Evolutionary conservation across 35 echinoderm and acorn worm species (phyloP), one percentile per base, ranked within the genome.

Genomic region (Anneissia japonica): DNA sequence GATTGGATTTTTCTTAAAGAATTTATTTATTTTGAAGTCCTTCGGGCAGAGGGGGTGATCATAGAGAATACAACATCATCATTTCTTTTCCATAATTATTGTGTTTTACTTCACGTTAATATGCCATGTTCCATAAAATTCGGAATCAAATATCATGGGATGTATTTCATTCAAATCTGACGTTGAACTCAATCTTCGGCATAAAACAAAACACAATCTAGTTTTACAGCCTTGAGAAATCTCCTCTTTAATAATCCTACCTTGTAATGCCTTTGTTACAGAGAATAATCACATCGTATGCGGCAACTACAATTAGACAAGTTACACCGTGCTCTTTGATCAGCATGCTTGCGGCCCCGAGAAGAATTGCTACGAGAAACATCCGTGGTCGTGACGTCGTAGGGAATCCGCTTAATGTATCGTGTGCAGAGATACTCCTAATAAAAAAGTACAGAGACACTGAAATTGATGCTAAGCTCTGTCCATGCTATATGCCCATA

Each of bases 311-410:
- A 16, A 87, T 81, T 41, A 97, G 74, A 32, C 93, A 77, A 13
- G 91, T 91, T 36, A 87, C 77, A 55, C 88, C 88, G 73, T 93
- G 91, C 55, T 97, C 95, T 81, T 97, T 97, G 81, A 82, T 84
- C 36, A 97, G 46, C 82, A 96, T 81, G 9, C 87, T 87, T 55
- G 86, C 86, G 13, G 40, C 72, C 28, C 82, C 90, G 41, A 87
- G 74, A 30, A 89, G 10, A 55, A 83, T 31, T 46, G 39, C 83
- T 23, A 89, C 33, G 9, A 74, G 14, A 36, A 89, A 74, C 45
- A 45, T 36, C 26, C 14, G 32, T 51, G 72, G 86, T 80, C 28
- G 32, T 80, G 37, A 17, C 4, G 74, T 45, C 0, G 30, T 35
- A n/a, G 41, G 77, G 29, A 26, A 80, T 32, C n/a, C 34, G 19